Conservation (phyloP, 64 coral and sea anemone species). For the Montipora capricornis region DNA sequence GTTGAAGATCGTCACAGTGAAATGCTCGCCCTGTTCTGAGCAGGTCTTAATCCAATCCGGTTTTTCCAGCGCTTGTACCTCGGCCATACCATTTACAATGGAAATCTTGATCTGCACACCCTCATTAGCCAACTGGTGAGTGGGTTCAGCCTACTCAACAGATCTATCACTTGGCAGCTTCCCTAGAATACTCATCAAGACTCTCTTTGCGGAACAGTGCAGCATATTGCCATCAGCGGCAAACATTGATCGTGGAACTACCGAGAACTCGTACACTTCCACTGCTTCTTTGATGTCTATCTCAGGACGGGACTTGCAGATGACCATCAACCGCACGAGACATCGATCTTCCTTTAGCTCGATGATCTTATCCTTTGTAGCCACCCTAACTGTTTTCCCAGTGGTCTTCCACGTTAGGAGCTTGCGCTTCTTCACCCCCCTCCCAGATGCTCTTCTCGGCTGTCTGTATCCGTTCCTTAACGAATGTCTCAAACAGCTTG, state of each 20-base stretch:
- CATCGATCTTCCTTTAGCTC: slow-evolving; percentile 65
- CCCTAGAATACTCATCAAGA: slow-evolving; percentile 67
- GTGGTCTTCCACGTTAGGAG: slow-evolving; percentile 64
- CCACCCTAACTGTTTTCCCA: slow-evolving; percentile 25
- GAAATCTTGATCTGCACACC: slow-evolving; percentile 27
- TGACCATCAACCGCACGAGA: slow-evolving; percentile 27
- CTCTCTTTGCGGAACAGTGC: slow-evolving; percentile 58
- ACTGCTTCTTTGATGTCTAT: slow-evolving; percentile 46
- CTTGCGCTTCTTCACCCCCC: slow-evolving; percentile 53
- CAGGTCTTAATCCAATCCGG: slow-evolving; percentile 70
- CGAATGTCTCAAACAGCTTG: slow-evolving; percentile 10
- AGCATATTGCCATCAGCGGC: slow-evolving; percentile 70
- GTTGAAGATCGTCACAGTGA: slow-evolving; percentile 41
- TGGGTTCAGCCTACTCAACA: neutral
- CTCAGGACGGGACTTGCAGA: slow-evolving; percentile 52
- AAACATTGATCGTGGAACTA: slow-evolving; percentile 73
- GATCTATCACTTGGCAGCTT: slow-evolving; percentile 50
- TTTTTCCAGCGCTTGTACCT: slow-evolving; percentile 67
- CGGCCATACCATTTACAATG: slow-evolving; percentile 71
- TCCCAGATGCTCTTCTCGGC: slow-evolving; percentile 48
- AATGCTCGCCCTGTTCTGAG: slow-evolving; percentile 61
- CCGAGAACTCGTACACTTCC: slow-evolving; percentile 12
- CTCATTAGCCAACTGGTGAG: neutral
- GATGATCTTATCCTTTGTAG: slow-evolving; percentile 43
- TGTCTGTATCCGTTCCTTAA: slow-evolving; percentile 59